Percentiles rank a stretch among this genome's conserved stretches.
phyloP scores from a whole-genome alignment of 2,797 vertebrate species.

The Pygocentrus nattereri region DNA sequence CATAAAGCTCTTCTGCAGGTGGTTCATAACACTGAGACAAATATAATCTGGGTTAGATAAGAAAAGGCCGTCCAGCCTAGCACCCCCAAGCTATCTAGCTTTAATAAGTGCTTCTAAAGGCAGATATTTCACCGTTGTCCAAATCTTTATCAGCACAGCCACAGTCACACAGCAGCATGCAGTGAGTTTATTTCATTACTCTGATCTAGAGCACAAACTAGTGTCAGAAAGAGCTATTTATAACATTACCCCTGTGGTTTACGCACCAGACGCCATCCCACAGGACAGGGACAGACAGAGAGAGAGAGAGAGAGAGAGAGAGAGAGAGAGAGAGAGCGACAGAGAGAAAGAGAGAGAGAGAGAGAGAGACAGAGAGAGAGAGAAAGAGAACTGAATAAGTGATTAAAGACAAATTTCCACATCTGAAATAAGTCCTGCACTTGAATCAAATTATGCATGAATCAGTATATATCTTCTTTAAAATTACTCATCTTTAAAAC shows the following conservation, averaged over 20 bases:
- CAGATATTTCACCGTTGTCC: neutral
- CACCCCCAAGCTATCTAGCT: neutral
- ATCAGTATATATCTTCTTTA: too few species aligned
- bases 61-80: neutral
- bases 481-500: too few species aligned
- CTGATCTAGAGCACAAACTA: slow-evolving; percentile 41
- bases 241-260: slow-evolving; percentile 43
- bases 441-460: too few species aligned
- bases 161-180: neutral
- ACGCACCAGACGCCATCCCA: slow-evolving; percentile 32
- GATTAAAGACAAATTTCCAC: too few species aligned
- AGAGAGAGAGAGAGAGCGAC: neutral
- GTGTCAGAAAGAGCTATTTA: slow-evolving; percentile 45
- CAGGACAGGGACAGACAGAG: slow-evolving; percentile 28
- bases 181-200: slow-evolving; percentile 21
- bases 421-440: too few species aligned
- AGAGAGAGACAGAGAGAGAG: too few species aligned
- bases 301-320: slow-evolving; percentile 7
- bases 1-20: neutral
- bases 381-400: too few species aligned
- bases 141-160: neutral
- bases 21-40: neutral
- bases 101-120: slow-evolving; percentile 1
- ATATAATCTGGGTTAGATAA: neutral
- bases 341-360: neutral